Percentiles rank a stretch among this genome's conserved stretches.
Conservation (phyloP, 2,888 invertebrate genomes). For the Leistus spinibarbis region DNA sequence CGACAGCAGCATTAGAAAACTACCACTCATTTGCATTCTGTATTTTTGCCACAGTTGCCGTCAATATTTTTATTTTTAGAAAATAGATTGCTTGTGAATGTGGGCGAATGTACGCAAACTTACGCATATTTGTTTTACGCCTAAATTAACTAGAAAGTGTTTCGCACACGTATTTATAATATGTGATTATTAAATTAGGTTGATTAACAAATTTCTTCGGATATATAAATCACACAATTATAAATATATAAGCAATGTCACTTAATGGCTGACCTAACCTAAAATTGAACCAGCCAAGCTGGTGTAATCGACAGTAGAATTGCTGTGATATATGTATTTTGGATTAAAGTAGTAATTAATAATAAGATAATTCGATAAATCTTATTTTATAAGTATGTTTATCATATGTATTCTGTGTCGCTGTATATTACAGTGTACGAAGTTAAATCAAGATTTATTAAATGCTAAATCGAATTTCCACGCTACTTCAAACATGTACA, state of each 20-base stretch:
- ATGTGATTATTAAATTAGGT: not conserved
- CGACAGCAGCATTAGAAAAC: too few species aligned
- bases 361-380: constrained; percentile 32
- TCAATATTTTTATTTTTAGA: not conserved
- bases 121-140: not conserved
- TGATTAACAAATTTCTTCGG: not conserved
- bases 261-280: constrained; percentile 14
- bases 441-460: constrained; percentile 15
- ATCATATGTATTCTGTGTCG: constrained; percentile 23
- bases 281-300: not conserved
- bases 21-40: too few species aligned
- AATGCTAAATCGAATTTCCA: not conserved
- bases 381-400: constrained; percentile 36
- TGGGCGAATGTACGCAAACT: not conserved
- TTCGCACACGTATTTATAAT: not conserved
- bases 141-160: not conserved
- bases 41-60: too few species aligned
- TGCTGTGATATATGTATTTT: constrained; percentile 23
- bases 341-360: constrained; percentile 27
- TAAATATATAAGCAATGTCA: constrained; percentile 36
- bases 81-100: not conserved
- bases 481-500: not conserved
- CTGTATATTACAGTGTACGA: not conserved
- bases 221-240: constrained; percentile 1
- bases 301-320: constrained; percentile 2